Conservation (phyloP, 1,140 invertebrate species). For the Physella acuta region DNA sequence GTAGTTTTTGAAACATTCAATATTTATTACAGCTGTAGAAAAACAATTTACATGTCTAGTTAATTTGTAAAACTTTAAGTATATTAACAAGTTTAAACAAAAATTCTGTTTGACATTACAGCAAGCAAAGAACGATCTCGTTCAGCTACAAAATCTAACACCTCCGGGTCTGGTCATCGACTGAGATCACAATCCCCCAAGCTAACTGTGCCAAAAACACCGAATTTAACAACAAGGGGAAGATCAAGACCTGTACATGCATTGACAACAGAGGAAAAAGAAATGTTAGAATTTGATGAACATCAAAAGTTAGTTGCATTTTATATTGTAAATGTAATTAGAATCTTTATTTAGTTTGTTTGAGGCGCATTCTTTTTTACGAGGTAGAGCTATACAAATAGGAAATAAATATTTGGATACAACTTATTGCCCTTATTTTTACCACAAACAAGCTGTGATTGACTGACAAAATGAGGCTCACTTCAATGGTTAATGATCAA, state of each 20-base stretch:
- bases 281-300: constrained; percentile 52
- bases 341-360: not conserved
- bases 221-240: constrained; percentile 42
- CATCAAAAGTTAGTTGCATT: constrained; percentile 45
- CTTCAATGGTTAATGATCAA: too few species aligned
- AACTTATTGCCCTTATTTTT: too few species aligned
- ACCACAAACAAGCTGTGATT: too few species aligned
- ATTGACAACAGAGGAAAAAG: constrained; percentile 45
- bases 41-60: not conserved
- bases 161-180: not conserved
- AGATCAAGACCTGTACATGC: constrained; percentile 39
- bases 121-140: not conserved
- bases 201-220: constrained; percentile 49
- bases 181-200: constrained; percentile 20
- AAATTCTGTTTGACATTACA: too few species aligned
- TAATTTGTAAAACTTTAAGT: not conserved
- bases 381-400: too few species aligned
- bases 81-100: too few species aligned
- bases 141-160: not conserved
- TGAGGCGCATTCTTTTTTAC: not conserved
- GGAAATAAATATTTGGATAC: too few species aligned
- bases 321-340: not conserved
- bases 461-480: too few species aligned
- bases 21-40: not conserved
- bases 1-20: constrained; percentile 4